A percentile compares a stretch with the other conserved stretches of the same genome.
Conservation (phyloP, 2,797 vertebrate species). For the Micropoecilia bifurca region DNA sequence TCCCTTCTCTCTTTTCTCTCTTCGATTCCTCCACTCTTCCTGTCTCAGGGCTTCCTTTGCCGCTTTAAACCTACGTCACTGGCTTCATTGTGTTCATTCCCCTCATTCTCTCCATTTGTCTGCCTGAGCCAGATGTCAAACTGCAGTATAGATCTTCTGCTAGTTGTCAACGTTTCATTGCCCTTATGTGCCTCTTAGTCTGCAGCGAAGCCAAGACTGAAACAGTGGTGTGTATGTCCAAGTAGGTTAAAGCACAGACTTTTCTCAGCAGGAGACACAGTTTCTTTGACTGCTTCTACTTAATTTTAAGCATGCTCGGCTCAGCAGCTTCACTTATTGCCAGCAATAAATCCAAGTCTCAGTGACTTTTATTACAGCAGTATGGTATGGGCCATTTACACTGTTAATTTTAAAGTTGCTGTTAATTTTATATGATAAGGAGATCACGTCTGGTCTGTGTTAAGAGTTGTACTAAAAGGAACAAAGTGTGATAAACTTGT, state of each 20-base stretch:
- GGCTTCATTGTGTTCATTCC: conserved; percentile 13
- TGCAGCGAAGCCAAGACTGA: neutral
- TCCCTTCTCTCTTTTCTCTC: conserved; percentile 10
- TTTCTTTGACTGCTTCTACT: conserved; percentile 4
- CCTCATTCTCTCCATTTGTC: conserved; percentile 11
- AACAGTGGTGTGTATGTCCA: neutral
- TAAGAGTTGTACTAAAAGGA: conserved; percentile 8
- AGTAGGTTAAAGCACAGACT: conserved; percentile 8
- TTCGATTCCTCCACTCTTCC: conserved; percentile 20
- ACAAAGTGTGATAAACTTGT: neutral
- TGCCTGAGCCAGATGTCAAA: neutral
- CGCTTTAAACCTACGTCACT: conserved; percentile 10
- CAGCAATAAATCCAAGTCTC: conserved; percentile 34
- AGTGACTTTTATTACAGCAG: conserved; percentile 32
- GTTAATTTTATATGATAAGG: conserved; percentile 14
- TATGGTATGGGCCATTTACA: conserved; percentile 15
- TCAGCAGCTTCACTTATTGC: conserved; percentile 36
- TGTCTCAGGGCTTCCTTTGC: conserved; percentile 14
- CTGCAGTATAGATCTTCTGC: neutral
- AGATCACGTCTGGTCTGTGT: neutral
- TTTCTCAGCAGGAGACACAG: neutral
- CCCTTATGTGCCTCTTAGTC: neutral
- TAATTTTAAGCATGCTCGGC: conserved; percentile 26
- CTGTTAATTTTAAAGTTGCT: too few species aligned
- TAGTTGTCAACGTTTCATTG: neutral